A percentile compares a stretch with the other conserved stretches of the same genome.
phyloP scores from a whole-genome alignment of 2,113 vertebrate species.

The Plectropomus leopardus region DNA sequence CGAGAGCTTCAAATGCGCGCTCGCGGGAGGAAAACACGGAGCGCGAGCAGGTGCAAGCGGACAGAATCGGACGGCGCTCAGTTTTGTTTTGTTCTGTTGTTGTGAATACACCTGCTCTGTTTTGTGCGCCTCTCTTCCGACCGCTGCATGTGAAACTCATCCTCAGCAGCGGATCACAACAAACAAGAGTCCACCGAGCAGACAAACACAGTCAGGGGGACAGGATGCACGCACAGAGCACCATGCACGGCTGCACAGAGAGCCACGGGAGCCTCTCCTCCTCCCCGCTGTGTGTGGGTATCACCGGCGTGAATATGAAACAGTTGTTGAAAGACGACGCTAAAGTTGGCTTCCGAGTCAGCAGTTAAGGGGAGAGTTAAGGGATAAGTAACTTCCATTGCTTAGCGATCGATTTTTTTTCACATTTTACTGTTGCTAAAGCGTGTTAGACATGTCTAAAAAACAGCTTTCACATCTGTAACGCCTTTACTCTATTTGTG shows the following conservation, averaged over 20 bases:
- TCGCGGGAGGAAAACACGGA: background rate
- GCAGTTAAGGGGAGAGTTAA: too few species aligned
- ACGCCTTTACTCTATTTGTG: too few species aligned
- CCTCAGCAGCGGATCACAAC: conserved; percentile 44
- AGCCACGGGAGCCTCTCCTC: background rate
- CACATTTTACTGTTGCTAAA: too few species aligned
- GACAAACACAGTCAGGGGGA: conserved; percentile 1
- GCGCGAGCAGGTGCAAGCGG: conserved; percentile 11
- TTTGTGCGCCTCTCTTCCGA: background rate
- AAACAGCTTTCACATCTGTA: too few species aligned
- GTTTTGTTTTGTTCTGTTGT: conserved; percentile 19
- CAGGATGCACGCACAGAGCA: background rate
- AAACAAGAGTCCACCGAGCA: conserved; percentile 42
- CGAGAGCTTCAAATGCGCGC: background rate
- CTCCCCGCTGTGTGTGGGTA: conserved; percentile 10
- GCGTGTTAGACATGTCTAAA: too few species aligned
- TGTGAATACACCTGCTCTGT: conserved; percentile 58
- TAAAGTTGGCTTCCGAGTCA: too few species aligned
- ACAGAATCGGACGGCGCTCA: conserved; percentile 7
- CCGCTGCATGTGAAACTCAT: conserved; percentile 20
- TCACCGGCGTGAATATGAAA: conserved; percentile 36
- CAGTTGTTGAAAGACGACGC: too few species aligned
- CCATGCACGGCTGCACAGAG: conserved; percentile 26
- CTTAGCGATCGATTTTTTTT: too few species aligned
- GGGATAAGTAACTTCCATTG: too few species aligned